Conservation (phyloP, 1,140 invertebrate species). For the Rhizoglyphus robini region DNA sequence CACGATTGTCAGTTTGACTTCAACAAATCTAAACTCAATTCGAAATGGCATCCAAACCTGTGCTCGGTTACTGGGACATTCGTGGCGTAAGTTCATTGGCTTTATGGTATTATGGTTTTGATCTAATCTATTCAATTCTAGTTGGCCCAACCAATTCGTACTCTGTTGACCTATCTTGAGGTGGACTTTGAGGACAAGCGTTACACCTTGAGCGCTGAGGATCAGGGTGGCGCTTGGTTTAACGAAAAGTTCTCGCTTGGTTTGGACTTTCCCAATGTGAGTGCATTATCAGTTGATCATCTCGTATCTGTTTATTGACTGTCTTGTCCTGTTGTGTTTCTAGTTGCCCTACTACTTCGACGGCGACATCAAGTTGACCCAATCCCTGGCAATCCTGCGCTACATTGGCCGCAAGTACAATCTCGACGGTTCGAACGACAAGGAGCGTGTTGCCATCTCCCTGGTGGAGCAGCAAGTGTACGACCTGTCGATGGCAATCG, state of each 20-base stretch:
- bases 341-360: conserved; percentile 29
- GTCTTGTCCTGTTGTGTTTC: neutral
- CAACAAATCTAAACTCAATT: neutral
- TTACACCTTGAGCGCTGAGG: conserved; percentile 26
- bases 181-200: conserved; percentile 52
- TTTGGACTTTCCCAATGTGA: conserved; percentile 32
- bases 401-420: conserved; percentile 35
- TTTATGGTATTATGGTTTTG: conserved; percentile 48
- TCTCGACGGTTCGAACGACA: conserved; percentile 32
- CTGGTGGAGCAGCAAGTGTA: conserved; percentile 36
- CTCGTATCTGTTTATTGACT: neutral
- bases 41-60: conserved; percentile 32
- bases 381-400: conserved; percentile 40
- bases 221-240: conserved; percentile 25
- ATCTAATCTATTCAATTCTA: conserved; percentile 47
- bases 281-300: conserved; percentile 19
- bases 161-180: conserved; percentile 51
- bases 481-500: conserved; percentile 36
- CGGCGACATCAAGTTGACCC: conserved; percentile 27
- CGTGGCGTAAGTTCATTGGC: conserved; percentile 47
- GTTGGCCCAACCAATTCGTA: conserved; percentile 46
- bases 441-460: conserved; percentile 36
- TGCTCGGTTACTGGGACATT: conserved; percentile 29
- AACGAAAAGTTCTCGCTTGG: conserved; percentile 30
- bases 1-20: no score